Evolutionary conservation across 2,888 invertebrate species (phyloP).

Genomic region (Drosophila prostipennis): DNA sequence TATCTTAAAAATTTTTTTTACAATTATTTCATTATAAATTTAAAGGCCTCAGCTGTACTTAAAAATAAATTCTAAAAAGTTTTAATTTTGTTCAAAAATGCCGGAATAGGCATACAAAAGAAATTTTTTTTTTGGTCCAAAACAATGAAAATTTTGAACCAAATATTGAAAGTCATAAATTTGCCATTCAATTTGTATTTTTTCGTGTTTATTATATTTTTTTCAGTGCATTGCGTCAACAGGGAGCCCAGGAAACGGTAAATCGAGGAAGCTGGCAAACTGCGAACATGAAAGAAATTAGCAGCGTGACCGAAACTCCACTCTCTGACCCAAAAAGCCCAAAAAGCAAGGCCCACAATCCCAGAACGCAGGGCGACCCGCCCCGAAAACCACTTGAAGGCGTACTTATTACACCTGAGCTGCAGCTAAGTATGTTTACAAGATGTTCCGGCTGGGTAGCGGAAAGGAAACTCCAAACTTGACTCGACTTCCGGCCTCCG

Average conservation of each 20-base stretch:
- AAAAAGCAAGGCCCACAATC: conserved; percentile 4
- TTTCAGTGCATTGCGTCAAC: conserved; percentile 1
- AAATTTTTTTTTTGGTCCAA: too few species aligned
- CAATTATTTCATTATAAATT: too few species aligned
- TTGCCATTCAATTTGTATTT: too few species aligned
- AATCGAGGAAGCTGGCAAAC: conserved; percentile 30
- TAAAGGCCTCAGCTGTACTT: too few species aligned
- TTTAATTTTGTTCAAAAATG: too few species aligned
- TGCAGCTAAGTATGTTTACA: conserved; percentile 79
- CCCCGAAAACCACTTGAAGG: conserved; percentile 62
- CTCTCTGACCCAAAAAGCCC: conserved; percentile 19
- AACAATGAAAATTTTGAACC: too few species aligned
- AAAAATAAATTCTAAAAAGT: too few species aligned
- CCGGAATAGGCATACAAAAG: too few species aligned
- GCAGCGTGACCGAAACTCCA: conserved; percentile 65
- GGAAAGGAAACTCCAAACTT: conserved; percentile 28
- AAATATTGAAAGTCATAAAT: too few species aligned
- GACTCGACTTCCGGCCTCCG: conserved; percentile 41
- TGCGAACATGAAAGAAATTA: conserved; percentile 74
- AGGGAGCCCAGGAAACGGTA: conserved; percentile 18
- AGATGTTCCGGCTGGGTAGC: conserved; percentile 67
- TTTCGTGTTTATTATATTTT: too few species aligned
- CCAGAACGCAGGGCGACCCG: conserved; percentile 9
- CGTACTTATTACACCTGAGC: conserved; percentile 76
- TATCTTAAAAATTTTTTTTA: too few species aligned